Evolutionary conservation across 2,113 vertebrate species (phyloP).

Genomic region (Gracilinanus agilis): DNA sequence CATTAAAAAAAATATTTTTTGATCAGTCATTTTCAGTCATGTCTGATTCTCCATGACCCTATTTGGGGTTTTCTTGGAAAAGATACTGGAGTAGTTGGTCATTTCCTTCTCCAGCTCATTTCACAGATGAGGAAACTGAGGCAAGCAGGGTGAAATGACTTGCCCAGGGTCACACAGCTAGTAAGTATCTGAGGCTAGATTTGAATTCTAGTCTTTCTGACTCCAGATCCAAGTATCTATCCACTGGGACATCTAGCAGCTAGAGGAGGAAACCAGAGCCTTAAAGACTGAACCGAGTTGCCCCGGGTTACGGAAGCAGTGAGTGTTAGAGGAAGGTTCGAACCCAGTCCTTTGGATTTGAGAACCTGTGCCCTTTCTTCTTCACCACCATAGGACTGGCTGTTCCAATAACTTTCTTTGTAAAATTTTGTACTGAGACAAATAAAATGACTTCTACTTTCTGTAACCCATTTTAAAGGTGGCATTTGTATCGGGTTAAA

Average conservation of each 20-base stretch:
- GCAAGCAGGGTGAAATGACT: background rate
- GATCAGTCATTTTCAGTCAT: no score
- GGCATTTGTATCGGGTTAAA: background rate
- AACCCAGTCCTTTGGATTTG: background rate
- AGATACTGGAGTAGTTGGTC: no score
- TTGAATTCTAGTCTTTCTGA: no score
- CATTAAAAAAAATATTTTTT: background rate
- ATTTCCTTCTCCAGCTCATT: background rate
- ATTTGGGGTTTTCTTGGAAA: no score
- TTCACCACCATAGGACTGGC: background rate
- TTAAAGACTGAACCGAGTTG: background rate
- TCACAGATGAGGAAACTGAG: background rate
- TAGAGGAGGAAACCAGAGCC: background rate
- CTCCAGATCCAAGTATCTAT: no score
- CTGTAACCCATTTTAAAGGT: background rate
- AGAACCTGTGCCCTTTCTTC: background rate
- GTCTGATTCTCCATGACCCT: no score
- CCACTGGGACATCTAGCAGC: no score
- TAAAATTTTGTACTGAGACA: slow-evolving; percentile 53
- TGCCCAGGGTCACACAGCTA: background rate
- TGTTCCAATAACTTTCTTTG: slow-evolving; percentile 34
- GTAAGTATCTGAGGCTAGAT: background rate
- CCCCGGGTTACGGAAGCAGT: background rate
- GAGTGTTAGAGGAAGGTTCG: background rate
- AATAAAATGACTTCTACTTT: slow-evolving; percentile 51